A percentile compares a stretch with the other conserved stretches of the same genome.
phyloP scores from a whole-genome alignment of 2,113 vertebrate species.

The Nyctibius bracteatus region DNA sequence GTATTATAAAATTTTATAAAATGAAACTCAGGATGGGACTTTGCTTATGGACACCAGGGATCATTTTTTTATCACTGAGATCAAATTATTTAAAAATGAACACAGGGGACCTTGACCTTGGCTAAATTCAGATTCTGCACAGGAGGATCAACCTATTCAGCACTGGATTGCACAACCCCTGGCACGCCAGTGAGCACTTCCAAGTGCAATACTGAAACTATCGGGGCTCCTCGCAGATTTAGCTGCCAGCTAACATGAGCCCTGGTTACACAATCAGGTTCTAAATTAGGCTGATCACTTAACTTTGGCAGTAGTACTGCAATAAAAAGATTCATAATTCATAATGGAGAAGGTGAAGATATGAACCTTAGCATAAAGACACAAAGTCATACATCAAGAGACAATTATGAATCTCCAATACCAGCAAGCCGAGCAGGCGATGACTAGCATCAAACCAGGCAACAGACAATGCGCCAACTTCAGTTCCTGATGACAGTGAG shows the following conservation, averaged over 20 bases:
- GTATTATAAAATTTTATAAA: not conserved
- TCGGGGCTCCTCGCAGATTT: not conserved
- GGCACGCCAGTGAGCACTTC: not conserved
- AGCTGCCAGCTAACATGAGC: not conserved
- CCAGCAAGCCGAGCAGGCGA: not conserved
- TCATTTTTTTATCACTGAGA: not conserved
- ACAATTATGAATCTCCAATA: not conserved
- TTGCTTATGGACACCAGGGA: not conserved
- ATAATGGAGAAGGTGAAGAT: not conserved
- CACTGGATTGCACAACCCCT: not conserved
- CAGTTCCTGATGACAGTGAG: not conserved
- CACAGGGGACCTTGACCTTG: rapidly evolving
- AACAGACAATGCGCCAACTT: not conserved
- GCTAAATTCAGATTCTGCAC: not conserved
- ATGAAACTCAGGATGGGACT: not conserved
- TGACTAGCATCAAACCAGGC: not conserved
- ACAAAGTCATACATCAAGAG: not conserved
- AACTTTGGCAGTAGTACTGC: constrained; percentile 11
- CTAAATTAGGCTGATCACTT: not conserved
- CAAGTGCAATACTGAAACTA: not conserved
- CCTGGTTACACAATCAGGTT: not conserved
- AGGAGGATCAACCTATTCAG: not conserved
- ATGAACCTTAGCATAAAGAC: not conserved
- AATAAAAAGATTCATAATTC: not conserved
- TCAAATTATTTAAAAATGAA: not conserved